Base-by-base conservation (phyloP, 2,797 vertebrate genomes). In the Ctenochaetus hawaiiensis region DNA sequence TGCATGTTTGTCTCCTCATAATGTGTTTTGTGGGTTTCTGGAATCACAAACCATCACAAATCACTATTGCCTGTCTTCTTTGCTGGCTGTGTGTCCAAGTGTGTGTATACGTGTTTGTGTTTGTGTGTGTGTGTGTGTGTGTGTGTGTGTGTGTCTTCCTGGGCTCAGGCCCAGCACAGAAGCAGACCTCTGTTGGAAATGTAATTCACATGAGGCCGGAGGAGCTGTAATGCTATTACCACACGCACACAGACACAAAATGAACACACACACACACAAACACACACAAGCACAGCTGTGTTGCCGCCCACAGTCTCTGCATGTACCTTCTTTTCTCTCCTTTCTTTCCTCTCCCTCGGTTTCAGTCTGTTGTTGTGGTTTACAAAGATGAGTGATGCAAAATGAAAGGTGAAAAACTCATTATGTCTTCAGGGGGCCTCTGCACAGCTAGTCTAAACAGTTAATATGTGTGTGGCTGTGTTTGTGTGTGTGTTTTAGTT, bases 121-220 rank as follows among this genome's bases (percentile, higher is more conserved):
- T 43, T 60, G 30, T 80, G 58, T 71, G 60, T 65, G 22, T 74
- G 13, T 54, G 60, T 62, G 23, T 77, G 14, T 79, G 30, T 80
- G 58, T 71, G 60, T 65, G 22, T 74, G 13, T 54, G 60, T 62
- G 23, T 77, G 14, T 79, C 16, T 84, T 83, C 77, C 70, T 9
- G 75, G 91, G 86, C 86, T 83, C 51, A 14, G 71, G 84, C 86
- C 89, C 89, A 90, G 65, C 86, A 91, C 90, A 91, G 93, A 91
- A 93, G 91, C 91, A 90, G 88, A 84, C 82, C 83, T 87, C 87
- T 88, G 85, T 83, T 89, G 77, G 84, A 93, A 93, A 94, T 93
- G 85, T 91, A 83, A 92, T 93, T 92, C 87, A 90, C 83, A 91
- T 84, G 87, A 90, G 91, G 78, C 90, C 86, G 75, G 89, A 90